Evolutionary conservation across 2,113 vertebrate species (phyloP).

Genomic region (Bufo bufo): DNA sequence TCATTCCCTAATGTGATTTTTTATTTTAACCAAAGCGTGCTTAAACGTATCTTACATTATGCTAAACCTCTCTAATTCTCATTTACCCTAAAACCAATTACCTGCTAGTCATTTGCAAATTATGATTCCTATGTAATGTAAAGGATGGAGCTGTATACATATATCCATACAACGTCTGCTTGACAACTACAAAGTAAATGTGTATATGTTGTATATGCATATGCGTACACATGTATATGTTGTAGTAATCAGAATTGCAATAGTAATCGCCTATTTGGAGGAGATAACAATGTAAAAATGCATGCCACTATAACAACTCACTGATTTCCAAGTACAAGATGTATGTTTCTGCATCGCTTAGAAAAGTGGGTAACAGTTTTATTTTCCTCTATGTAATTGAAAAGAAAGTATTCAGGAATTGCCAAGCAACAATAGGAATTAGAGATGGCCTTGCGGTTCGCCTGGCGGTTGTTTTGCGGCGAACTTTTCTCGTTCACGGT

Average conservation of each 20-base stretch:
- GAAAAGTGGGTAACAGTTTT: slow-evolving; percentile 7
- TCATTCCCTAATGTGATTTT: too few species aligned
- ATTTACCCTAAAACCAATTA: neutral
- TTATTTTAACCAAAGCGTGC: too few species aligned
- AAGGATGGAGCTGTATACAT: neutral
- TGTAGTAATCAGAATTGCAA: neutral
- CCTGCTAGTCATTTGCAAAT: neutral
- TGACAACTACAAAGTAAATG: neutral
- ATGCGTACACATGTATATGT: too few species aligned
- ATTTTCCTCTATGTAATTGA: neutral
- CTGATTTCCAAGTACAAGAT: slow-evolving; percentile 20
- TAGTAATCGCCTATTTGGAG: neutral
- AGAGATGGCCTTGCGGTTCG: too few species aligned
- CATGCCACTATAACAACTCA: neutral
- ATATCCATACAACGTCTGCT: neutral
- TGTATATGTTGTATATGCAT: too few species aligned
- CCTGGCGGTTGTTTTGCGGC: too few species aligned
- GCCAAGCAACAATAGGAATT: slow-evolving; percentile 1
- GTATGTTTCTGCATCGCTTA: neutral
- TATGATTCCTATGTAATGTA: neutral
- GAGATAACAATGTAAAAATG: slow-evolving; percentile 13
- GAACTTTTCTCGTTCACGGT: too few species aligned
- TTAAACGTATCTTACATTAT: too few species aligned
- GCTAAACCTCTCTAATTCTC: neutral
- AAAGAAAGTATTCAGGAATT: neutral